phyloP scores from a whole-genome alignment of 2,888 invertebrate species.

The Cancer borealis region DNA sequence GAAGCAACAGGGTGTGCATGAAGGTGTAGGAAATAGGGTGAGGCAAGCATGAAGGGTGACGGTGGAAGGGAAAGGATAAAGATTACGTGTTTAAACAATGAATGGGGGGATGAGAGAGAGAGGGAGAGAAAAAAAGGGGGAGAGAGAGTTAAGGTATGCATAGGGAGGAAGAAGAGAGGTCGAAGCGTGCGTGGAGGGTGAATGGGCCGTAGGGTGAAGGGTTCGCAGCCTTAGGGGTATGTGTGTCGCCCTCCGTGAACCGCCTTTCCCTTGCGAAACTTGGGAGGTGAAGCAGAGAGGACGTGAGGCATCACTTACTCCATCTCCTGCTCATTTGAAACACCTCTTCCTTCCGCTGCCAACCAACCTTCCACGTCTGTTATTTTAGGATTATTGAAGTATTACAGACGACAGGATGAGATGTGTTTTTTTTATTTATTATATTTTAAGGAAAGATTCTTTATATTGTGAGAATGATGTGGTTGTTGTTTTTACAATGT shows the following conservation, averaged over 20 bases:
- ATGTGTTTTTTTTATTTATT: neutral
- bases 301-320: neutral
- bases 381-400: neutral
- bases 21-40: neutral
- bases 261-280: neutral
- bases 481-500: neutral
- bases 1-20: neutral
- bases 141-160: neutral
- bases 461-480: neutral
- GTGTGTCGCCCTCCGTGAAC: neutral
- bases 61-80: neutral
- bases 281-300: neutral
- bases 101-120: neutral
- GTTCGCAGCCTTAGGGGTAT: neutral
- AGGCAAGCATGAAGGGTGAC: neutral
- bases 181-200: neutral
- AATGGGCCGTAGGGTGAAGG: constrained; percentile 8
- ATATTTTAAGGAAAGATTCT: neutral
- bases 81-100: neutral
- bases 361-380: neutral
- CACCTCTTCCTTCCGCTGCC: neutral
- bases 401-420: neutral
- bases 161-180: neutral
- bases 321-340: neutral
- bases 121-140: neutral